Percentiles rank a stretch among this genome's conserved stretches.
Conservation (phyloP, 2,797 vertebrate species). For the Dipus sagitta region DNA sequence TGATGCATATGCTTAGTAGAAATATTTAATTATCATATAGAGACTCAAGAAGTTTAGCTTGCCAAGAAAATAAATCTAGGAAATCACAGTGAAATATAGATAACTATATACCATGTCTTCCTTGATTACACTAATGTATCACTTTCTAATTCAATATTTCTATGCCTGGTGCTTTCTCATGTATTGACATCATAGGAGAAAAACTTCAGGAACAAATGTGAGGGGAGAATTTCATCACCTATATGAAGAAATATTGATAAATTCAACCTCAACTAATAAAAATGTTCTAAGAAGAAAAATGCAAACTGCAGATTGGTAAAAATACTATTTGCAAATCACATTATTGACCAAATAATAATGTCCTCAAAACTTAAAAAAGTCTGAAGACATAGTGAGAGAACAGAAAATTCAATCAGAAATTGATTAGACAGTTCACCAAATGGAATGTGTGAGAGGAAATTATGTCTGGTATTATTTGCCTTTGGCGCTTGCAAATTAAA, state of each 20-base stretch:
- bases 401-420: background rate
- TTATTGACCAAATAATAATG: background rate
- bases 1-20: slow-evolving; percentile 8
- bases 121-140: background rate
- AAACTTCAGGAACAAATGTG: background rate
- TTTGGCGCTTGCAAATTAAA: background rate
- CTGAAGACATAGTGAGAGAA: background rate
- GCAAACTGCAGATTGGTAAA: background rate
- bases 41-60: slow-evolving; percentile 37
- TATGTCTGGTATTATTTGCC: background rate
- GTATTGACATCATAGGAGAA: background rate
- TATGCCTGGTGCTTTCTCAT: background rate
- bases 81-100: background rate
- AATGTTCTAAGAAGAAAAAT: background rate
- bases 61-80: background rate
- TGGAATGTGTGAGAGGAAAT: background rate
- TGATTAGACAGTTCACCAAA: background rate
- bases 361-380: background rate
- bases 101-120: background rate
- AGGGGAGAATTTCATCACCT: background rate
- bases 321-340: background rate
- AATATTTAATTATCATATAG: background rate
- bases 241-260: background rate
- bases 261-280: background rate
- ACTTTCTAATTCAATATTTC: slow-evolving; percentile 17